Evolutionary conservation across 2,888 invertebrate species (phyloP).

Genomic region (Drosophila buzzatii): DNA sequence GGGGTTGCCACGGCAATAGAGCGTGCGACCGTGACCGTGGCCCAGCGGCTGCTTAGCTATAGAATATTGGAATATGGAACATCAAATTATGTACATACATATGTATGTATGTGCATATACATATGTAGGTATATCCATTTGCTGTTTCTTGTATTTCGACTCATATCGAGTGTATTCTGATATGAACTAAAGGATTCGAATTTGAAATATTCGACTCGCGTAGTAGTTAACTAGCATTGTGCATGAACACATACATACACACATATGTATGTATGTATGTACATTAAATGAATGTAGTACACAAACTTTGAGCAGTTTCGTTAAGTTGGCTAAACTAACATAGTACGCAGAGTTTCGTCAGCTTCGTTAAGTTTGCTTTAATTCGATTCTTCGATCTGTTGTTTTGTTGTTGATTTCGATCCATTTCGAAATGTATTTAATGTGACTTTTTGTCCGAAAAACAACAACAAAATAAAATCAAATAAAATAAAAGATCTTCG

Average conservation of each 20-base stretch:
- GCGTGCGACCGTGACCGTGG: slow-evolving; percentile 41
- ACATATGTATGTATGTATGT: no score
- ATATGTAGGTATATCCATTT: not conserved
- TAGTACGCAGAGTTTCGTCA: slow-evolving; percentile 3
- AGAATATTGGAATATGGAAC: slow-evolving; percentile 26
- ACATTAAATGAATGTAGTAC: not conserved
- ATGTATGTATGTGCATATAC: not conserved
- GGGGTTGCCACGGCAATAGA: not conserved
- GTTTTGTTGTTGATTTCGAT: slow-evolving; percentile 17
- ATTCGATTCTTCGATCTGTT: slow-evolving; percentile 21
- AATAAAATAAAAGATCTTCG: slow-evolving; percentile 61
- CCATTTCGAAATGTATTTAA: slow-evolving; percentile 39
- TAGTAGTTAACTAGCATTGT: not conserved
- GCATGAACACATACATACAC: not conserved
- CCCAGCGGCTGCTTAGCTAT: slow-evolving; percentile 30
- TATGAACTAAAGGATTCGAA: not conserved
- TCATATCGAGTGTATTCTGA: slow-evolving; percentile 3
- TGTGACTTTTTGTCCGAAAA: slow-evolving; percentile 36
- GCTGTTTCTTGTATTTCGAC: slow-evolving; percentile 19
- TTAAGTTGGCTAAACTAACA: no score
- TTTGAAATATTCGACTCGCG: not conserved
- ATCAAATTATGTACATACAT: not conserved
- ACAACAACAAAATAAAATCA: slow-evolving; percentile 15
- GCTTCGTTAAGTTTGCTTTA: slow-evolving; percentile 14
- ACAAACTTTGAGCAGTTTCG: no score